Evolutionary conservation across 2,888 invertebrate genomes (phyloP).

Genomic region (Leucozona laternaria): DNA sequence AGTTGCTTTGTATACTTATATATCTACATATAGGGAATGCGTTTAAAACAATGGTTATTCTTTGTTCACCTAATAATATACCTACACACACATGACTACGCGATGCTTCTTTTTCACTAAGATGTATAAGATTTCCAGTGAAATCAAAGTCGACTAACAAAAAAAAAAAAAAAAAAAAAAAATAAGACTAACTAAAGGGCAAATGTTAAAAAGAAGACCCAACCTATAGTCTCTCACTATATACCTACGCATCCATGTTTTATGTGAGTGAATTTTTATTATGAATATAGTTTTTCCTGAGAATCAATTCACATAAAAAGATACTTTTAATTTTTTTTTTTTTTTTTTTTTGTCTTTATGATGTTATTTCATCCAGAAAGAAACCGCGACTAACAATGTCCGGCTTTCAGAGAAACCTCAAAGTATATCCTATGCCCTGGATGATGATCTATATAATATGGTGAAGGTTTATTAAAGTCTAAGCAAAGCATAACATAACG

Average conservation of each 20-base stretch:
- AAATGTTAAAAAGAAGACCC: neutral
- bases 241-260: slow-evolving; percentile 28
- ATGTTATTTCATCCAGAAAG: slow-evolving; percentile 69
- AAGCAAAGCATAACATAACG: slow-evolving; percentile 21
- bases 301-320: slow-evolving; percentile 64
- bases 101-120: neutral
- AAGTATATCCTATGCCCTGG: slow-evolving; percentile 11
- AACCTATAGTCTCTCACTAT: neutral
- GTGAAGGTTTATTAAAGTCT: slow-evolving; percentile 19
- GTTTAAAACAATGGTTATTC: slow-evolving; percentile 57
- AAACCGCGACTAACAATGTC: slow-evolving; percentile 75
- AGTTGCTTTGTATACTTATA: slow-evolving; percentile 18
- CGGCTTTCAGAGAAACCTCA: slow-evolving; percentile 74
- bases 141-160: slow-evolving; percentile 51
- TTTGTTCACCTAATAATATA: slow-evolving; percentile 57
- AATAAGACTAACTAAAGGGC: slow-evolving; percentile 55
- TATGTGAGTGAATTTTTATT: slow-evolving; percentile 31
- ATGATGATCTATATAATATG: slow-evolving; percentile 49
- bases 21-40: neutral
- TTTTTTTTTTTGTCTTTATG: slow-evolving; percentile 20
- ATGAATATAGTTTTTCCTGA: slow-evolving; percentile 55
- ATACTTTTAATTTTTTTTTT: slow-evolving; percentile 32
- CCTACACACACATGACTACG: neutral
- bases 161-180: slow-evolving; percentile 11
- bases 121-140: slow-evolving; percentile 53